Base-by-base conservation (phyloP, 2,888 invertebrate genomes). In the Sepiola atlantica region DNA sequence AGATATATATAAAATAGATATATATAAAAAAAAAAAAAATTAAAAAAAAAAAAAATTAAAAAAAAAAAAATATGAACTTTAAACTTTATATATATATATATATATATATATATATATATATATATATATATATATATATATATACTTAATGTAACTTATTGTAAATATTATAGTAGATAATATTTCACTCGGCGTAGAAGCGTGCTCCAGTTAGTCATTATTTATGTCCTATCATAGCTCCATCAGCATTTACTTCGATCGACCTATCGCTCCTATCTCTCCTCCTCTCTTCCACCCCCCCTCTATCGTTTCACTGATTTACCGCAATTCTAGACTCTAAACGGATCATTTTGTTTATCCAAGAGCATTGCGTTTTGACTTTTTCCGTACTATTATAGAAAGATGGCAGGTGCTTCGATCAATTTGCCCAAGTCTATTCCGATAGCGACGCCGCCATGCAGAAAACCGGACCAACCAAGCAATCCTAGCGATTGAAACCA, bases 341-440 rank as follows among this genome's bases (percentile, higher is more conserved):
- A 77, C n/a, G 77, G 77, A 77, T 77, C 77, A 77, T 77, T 77
- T 77, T 77, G n/a, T n/a, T 77, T 77, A 77, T 77, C 61, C 77
- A 77, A 77, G n/a, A 77, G 77, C 77, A n/a, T 77, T 77, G 77
- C n/a, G 77, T 77, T 77, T 45, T 77, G 77, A 77, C 77, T 77
- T 77, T 77, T 45, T 77, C n/a, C 77, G n/a, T 77, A 77, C 77
- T 77, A 77, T 77, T 77, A 77, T 77, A 77, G 77, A n/a, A 77
- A 77, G 77, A 77, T 77, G 77, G 77, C 77, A n/a, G 32, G 77
- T 77, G 77, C 77, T 77, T 77, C 77, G 77, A 77, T 77, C 77
- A 77, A 77, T 77, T 77, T 77, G 77, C 77, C 61, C 77, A 77
- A 77, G 77, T 77, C 77, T 32, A 77, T 77, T 77, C 77, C 77